Conservation (phyloP, 2,888 invertebrate species). For the Thymelicus sylvestris region DNA sequence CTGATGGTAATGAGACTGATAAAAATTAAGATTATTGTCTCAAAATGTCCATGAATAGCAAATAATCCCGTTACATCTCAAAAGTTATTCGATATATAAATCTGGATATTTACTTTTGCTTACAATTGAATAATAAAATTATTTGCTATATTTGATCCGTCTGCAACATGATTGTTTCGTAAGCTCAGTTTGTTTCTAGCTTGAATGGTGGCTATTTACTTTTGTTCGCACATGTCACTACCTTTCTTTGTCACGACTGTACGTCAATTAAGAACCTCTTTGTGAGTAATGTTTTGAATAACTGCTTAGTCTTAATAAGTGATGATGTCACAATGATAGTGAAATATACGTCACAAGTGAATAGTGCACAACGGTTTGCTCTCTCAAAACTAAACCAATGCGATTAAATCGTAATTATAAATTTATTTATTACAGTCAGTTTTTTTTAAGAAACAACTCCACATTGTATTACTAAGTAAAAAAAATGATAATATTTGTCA, state of each 20-base stretch:
- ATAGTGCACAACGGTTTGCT: too few relatives aligned
- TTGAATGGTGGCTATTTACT: constrained; percentile 40
- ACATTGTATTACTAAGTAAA: too few relatives aligned
- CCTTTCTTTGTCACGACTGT: constrained; percentile 55
- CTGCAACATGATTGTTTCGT: constrained; percentile 1
- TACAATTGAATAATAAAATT: too few relatives aligned
- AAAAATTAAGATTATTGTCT: background rate
- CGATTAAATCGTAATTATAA: constrained; percentile 1
- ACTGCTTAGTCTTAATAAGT: background rate
- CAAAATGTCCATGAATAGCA: background rate
- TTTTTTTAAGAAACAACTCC: too few relatives aligned
- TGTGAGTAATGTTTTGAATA: constrained; percentile 18
- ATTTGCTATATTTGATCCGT: too few relatives aligned
- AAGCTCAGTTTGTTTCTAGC: constrained; percentile 47
- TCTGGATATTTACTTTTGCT: too few relatives aligned
- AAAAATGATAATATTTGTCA: background rate
- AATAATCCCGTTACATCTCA: too few relatives aligned
- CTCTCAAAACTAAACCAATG: background rate
- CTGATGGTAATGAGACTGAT: background rate
- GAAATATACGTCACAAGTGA: too few relatives aligned
- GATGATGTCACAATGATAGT: background rate
- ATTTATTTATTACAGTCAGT: too few relatives aligned
- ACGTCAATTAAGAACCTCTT: constrained; percentile 43
- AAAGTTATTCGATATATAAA: too few relatives aligned
- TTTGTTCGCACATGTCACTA: constrained; percentile 57